Evolutionary conservation across 1,140 invertebrate species (phyloP).

Genomic region (Telenomus remus): DNA sequence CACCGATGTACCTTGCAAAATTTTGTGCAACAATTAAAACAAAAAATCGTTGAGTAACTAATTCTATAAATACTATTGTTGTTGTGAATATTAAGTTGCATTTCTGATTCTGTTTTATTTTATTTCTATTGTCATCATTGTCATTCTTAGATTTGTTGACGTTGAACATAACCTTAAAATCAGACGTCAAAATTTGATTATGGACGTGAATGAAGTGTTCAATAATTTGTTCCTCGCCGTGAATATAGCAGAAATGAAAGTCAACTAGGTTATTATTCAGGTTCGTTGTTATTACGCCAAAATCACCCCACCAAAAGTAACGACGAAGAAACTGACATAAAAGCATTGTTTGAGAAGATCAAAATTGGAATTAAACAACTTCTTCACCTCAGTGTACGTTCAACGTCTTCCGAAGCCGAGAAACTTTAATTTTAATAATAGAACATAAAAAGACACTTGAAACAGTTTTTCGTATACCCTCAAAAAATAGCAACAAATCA

Average conservation of each 20-base stretch:
- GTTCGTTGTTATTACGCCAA: slow-evolving; percentile 60
- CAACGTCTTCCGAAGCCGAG: slow-evolving; percentile 67
- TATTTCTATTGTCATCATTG: too few relatives aligned
- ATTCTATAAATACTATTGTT: too few relatives aligned
- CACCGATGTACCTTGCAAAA: too few relatives aligned
- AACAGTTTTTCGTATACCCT: slow-evolving; percentile 76
- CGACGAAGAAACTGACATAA: slow-evolving; percentile 79
- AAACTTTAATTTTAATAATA: slow-evolving; percentile 74
- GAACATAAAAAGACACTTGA: slow-evolving; percentile 74
- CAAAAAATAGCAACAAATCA: slow-evolving; percentile 77
- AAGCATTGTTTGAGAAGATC: slow-evolving; percentile 78
- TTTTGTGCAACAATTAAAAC: too few relatives aligned
- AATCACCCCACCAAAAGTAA: slow-evolving; percentile 72
- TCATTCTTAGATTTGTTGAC: slow-evolving; percentile 12
- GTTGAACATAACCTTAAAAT: too few relatives aligned
- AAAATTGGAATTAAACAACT: slow-evolving; percentile 80
- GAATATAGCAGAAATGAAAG: slow-evolving; percentile 64
- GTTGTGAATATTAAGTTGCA: too few relatives aligned
- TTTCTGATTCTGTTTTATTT: too few relatives aligned
- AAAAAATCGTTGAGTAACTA: too few relatives aligned
- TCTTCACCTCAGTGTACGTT: slow-evolving; percentile 79
- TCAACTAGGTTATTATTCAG: too few relatives aligned
- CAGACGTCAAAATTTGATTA: slow-evolving; percentile 7
- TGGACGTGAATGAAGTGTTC: slow-evolving; percentile 70
- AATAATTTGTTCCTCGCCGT: slow-evolving; percentile 69